Evolutionary conservation across 1,140 invertebrate genomes (phyloP), one percentile per base, ranked within the genome.

Genomic region (Drosophila burlai): DNA sequence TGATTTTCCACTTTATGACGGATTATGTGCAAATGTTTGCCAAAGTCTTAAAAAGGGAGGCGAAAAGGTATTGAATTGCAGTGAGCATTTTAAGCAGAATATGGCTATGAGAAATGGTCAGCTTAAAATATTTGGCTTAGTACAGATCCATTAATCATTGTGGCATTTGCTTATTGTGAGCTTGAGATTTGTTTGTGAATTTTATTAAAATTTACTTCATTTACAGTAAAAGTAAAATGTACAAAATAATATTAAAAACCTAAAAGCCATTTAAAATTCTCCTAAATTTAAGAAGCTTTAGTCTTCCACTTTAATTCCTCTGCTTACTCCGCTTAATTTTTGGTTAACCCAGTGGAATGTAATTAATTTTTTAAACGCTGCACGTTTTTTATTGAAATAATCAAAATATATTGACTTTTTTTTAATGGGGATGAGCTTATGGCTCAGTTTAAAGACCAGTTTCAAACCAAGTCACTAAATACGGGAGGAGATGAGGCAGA

Each of bases 1-100:
- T 80, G 83, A 74, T 87, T 87, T 87, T 83, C 83, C 83, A 87
- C 83, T 87, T 89, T 87, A 74, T 87, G 83, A 87, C 76, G 80
- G 83, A 87, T 83, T 83, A 87, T 80, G 67, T 86, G 80, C 49
- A 87, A 86, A 86, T 83, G 76, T 73, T 85, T 68, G 78, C 57
- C 60, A 60, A 71, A 83, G 26, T 36, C 68, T 58, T 52, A 36
- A 45, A 64, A 55, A 58, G 42, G 65, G 24, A 49, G 66, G 49
- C 60, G 43, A 66, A 71, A 82, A 73, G 61, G 67, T 79, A 71
- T 82, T 67, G 49, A 83, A 67, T 74, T 73, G 69, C 71, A 80
- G 63, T 63, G 46, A 55, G 63, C 34, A 36, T 74, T 81, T 84
- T 65, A 62, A 64, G 63, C 46, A 63, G 40, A 55, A 47, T 66